Percentiles rank a stretch among this genome's conserved stretches.
These are phyloP conservation scores for Corydoras maculifer DNA, from an alignment of 2,113 vertebrate genomes.

Conservation along the genomic window DNA sequence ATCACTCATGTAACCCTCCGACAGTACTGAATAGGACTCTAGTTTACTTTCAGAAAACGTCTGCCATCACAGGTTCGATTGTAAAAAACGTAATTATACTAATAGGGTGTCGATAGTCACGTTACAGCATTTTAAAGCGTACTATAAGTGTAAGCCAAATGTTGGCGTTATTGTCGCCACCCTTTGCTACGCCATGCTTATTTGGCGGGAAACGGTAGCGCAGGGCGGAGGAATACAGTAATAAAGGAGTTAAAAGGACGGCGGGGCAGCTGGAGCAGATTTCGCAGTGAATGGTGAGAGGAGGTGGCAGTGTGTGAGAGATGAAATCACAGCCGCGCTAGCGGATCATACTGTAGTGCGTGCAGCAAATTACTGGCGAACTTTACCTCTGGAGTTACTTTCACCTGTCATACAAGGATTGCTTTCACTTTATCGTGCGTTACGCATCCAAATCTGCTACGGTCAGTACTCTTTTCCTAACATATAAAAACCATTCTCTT, in stretches of 20 bases:
- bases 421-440: neutral
- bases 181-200: constrained; percentile 8
- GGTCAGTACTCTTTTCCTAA: constrained; percentile 17
- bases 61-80: no score
- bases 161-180: no score
- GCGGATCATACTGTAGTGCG: neutral
- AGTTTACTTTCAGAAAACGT: no score
- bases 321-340: neutral
- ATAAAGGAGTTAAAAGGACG: constrained; percentile 42
- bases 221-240: constrained; percentile 39
- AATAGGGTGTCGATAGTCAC: no score
- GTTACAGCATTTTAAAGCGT: no score
- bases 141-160: no score
- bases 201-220: constrained; percentile 46
- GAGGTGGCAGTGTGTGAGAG: neutral
- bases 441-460: constrained; percentile 7
- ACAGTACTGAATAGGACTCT: no score
- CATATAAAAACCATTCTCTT: neutral
- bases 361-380: constrained; percentile 13
- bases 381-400: constrained; percentile 38
- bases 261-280: constrained; percentile 33
- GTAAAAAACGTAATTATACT: no score
- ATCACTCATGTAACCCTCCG: neutral
- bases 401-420: constrained; percentile 12
- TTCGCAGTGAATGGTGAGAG: constrained; percentile 39